phyloP scores from a whole-genome alignment of 2,888 invertebrate genomes.

The Coelopa pilipes region DNA sequence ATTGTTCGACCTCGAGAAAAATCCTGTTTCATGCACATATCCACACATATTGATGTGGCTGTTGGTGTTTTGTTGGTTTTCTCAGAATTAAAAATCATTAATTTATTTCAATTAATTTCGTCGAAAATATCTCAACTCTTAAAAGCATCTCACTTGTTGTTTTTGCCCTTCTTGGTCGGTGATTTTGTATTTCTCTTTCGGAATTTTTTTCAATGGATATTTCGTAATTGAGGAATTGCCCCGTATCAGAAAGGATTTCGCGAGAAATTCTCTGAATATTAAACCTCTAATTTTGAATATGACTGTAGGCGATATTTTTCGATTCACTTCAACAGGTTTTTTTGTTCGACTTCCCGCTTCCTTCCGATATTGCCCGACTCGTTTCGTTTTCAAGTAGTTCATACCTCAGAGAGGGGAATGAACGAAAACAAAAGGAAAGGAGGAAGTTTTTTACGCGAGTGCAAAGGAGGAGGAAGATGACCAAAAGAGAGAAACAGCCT shows the following conservation, averaged over 20 bases:
- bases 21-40: background rate
- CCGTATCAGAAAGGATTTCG: conserved; percentile 18
- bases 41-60: background rate
- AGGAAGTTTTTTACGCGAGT: background rate
- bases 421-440: no score
- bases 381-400: no score
- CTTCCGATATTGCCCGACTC: no score
- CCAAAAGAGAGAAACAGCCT: background rate
- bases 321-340: conserved; percentile 3
- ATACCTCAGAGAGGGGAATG: no score
- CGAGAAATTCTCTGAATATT: conserved; percentile 15
- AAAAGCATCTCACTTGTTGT: background rate
- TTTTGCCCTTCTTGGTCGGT: background rate
- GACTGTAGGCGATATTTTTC: conserved; percentile 25
- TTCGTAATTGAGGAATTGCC: background rate
- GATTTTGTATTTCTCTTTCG: no score
- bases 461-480: background rate
- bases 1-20: no score
- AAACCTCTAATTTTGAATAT: conserved; percentile 35
- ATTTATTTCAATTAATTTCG: conserved; percentile 27
- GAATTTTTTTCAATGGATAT: background rate
- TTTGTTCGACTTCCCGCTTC: no score
- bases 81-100: background rate
- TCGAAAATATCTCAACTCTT: conserved; percentile 1
- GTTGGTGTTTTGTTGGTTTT: background rate